These are phyloP conservation scores for Ellobius talpinus DNA, from an alignment of 2,113 vertebrate species.

Conservation along the genomic window DNA sequence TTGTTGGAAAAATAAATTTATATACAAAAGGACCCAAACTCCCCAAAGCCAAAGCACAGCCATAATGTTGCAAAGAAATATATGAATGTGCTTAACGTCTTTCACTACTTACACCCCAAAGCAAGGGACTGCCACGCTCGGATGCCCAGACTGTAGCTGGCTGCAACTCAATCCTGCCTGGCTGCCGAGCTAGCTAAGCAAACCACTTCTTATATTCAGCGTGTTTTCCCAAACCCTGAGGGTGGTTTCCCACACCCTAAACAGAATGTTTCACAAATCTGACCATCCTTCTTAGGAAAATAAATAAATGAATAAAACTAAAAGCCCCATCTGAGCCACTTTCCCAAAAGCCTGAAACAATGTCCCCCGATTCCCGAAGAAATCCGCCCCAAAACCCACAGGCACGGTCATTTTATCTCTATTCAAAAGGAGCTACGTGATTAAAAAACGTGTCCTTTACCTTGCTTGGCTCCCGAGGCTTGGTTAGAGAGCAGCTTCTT, in stretches of 20 bases:
- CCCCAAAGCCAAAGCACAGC: constrained; percentile 49
- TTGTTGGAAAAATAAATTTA: constrained; percentile 62
- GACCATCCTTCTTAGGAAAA: neutral
- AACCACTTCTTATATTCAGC: neutral
- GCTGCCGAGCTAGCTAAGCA: constrained; percentile 13
- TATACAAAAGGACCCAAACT: constrained; percentile 58
- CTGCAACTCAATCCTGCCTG: constrained; percentile 44
- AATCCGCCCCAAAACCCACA: neutral
- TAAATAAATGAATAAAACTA: neutral
- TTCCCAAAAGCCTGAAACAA: neutral
- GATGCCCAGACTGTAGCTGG: neutral
- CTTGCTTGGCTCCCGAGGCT: constrained; percentile 61
- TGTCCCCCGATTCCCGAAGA: neutral
- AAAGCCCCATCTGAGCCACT: neutral
- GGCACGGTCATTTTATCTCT: neutral
- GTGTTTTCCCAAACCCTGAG: neutral
- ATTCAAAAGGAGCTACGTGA: neutral
- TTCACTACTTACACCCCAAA: constrained; percentile 21
- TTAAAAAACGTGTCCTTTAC: constrained; percentile 53
- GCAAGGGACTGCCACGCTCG: neutral
- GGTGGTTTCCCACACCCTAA: neutral
- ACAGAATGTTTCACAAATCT: constrained; percentile 40
- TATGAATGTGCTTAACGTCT: constrained; percentile 8
- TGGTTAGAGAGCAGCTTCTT: constrained; percentile 41
- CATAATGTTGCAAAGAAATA: constrained; percentile 21